Evolutionary conservation across 30 jellyfish, hydroid and myxozoan genomes (phyloP).

Genomic region (Hydractinia echinata): DNA sequence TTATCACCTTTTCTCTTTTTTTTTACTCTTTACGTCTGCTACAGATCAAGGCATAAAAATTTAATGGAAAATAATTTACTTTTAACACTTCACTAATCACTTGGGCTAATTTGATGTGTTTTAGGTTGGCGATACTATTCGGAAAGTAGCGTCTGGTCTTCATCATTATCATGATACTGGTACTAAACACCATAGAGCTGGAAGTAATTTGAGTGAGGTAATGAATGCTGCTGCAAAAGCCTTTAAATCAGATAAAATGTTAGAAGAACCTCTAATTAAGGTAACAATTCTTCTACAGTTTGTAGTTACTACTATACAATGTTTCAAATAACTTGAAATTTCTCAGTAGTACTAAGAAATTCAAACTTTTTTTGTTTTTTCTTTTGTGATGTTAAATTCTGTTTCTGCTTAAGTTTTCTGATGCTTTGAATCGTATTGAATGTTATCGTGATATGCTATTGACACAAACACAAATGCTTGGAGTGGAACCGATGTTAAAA

Average conservation of each 20-base stretch:
- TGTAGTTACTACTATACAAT: neutral
- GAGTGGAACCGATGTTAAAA: conserved; percentile 79
- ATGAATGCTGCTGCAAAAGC: conserved; percentile 61
- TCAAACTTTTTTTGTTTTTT: neutral
- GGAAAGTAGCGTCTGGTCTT: conserved; percentile 10
- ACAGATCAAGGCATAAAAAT: too few relatives aligned
- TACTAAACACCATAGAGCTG: conserved; percentile 55
- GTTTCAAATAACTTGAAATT: neutral
- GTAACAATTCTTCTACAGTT: conserved; percentile 18
- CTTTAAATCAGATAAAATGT: conserved; percentile 56
- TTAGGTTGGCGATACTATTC: conserved; percentile 22
- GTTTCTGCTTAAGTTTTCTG: conserved; percentile 63
- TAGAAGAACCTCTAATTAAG: conserved; percentile 75
- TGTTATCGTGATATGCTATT: conserved; percentile 94
- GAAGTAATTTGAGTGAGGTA: conserved; percentile 64
- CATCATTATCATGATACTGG: conserved; percentile 75
- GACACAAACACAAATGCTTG: conserved; percentile 86
- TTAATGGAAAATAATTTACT: too few relatives aligned
- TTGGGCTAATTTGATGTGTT: neutral
- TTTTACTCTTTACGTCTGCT: too few relatives aligned
- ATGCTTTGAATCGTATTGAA: conserved; percentile 80
- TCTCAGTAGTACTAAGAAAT: neutral
- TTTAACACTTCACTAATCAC: neutral
- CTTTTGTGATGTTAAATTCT: neutral
- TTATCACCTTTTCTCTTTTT: too few relatives aligned